These are phyloP conservation scores for Rostratula benghalensis DNA, from an alignment of 2,113 vertebrate genomes.

Conservation along the genomic window DNA sequence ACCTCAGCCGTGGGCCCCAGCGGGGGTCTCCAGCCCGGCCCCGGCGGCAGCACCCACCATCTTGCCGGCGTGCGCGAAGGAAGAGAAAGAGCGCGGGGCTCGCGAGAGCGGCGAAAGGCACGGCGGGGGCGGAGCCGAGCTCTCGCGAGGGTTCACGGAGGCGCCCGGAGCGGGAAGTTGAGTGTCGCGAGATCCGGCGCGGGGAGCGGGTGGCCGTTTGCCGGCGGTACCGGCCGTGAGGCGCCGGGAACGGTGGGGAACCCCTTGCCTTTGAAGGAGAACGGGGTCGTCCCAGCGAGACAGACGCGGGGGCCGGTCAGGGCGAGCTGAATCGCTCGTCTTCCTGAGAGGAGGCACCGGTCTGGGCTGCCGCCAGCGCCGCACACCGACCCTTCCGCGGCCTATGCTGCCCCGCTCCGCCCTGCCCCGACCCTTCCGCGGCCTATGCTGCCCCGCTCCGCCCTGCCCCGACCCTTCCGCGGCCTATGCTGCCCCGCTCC, in stretches of 20 bases:
- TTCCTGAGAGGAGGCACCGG: rapidly evolving
- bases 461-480: neutral
- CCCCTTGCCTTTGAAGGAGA: neutral
- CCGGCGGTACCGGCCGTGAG: too few species aligned
- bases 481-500: too few species aligned
- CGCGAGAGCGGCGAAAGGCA: neutral
- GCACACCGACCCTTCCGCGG: neutral
- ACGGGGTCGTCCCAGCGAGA: too few species aligned
- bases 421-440: neutral
- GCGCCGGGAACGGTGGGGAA: too few species aligned
- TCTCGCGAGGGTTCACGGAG: neutral
- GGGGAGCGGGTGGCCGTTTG: neutral
- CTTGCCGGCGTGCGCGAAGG: neutral
- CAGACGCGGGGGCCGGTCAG: too few species aligned
- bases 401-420: too few species aligned
- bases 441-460: too few species aligned
- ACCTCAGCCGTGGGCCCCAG: too few species aligned
- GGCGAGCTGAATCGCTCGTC: neutral
- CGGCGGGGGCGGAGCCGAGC: rapidly evolving
- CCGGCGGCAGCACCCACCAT: neutral
- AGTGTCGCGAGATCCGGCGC: neutral
- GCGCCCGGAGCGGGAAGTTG: rapidly evolving
- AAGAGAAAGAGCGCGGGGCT: neutral
- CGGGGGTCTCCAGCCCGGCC: rapidly evolving
- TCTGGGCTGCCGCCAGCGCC: neutral